Evolutionary conservation across 2,797 vertebrate species (phyloP).

Genomic region (Silurus aristotelis): DNA sequence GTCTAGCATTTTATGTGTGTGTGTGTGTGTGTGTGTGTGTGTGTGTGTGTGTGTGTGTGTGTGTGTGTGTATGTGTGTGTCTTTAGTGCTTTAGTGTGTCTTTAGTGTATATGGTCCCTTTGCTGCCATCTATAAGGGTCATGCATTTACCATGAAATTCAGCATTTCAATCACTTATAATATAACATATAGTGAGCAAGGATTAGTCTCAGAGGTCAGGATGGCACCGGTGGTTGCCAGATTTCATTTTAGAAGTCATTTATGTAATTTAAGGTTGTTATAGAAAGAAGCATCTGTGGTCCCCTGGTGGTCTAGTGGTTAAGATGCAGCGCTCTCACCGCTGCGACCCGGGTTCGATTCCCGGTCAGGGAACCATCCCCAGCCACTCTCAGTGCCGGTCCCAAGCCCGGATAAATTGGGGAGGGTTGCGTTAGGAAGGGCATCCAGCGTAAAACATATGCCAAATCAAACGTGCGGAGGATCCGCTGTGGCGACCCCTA

Average conservation of each 20-base stretch:
- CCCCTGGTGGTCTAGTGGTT: too few species aligned
- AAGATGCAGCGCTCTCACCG: too few species aligned
- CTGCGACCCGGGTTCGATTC: too few species aligned
- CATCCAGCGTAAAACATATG: too few species aligned
- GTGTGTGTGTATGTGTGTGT: background rate
- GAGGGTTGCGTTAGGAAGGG: too few species aligned
- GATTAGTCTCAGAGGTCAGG: slow-evolving; percentile 38
- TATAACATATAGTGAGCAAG: slow-evolving; percentile 44
- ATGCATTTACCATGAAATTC: slow-evolving; percentile 46
- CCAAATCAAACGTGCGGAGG: too few species aligned
- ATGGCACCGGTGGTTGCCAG: slow-evolving; percentile 20
- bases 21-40: background rate
- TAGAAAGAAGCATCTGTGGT: too few species aligned
- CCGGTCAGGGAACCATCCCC: too few species aligned
- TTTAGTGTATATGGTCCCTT: slow-evolving; percentile 25
- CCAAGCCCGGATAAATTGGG: too few species aligned
- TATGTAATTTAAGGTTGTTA: background rate
- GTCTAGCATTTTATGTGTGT: slow-evolving; percentile 15
- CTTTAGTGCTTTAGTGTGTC: background rate
- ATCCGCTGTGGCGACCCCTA: too few species aligned
- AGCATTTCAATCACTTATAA: slow-evolving; percentile 43
- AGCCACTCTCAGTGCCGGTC: too few species aligned
- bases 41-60: background rate
- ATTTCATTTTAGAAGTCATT: background rate
- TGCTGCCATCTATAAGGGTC: slow-evolving; percentile 22